Percentiles rank a stretch among this genome's conserved stretches.
These are phyloP conservation scores for Chrysemys picta DNA, from an alignment of 2,113 vertebrate species.

Conservation along the genomic window DNA sequence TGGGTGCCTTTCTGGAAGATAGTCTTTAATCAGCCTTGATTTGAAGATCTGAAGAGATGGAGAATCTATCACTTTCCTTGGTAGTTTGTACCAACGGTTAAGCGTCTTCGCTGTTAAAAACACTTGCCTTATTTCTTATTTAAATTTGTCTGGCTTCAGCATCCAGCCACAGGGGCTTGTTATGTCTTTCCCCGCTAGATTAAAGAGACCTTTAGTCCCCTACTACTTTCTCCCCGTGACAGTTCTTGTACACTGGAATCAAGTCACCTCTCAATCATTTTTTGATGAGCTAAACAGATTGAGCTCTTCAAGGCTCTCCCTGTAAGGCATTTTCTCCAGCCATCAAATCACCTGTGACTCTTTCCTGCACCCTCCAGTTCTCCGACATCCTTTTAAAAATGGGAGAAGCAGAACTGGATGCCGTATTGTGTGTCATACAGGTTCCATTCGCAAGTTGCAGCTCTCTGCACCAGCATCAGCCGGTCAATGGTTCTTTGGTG, in stretches of 20 bases:
- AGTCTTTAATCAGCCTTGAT: neutral
- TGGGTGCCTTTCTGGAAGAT: too few relatives aligned
- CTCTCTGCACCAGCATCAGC: conserved; percentile 8
- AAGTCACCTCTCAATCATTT: neutral
- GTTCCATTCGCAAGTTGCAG: neutral
- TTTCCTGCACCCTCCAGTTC: neutral
- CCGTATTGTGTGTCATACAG: neutral
- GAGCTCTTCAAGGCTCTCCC: neutral
- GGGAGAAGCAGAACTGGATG: neutral
- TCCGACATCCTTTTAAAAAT: neutral
- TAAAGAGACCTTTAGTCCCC: neutral
- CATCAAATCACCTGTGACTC: neutral
- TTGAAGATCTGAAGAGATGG: neutral
- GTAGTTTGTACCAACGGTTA: neutral
- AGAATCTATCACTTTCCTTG: rapidly evolving
- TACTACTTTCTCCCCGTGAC: neutral
- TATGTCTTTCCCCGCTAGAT: neutral
- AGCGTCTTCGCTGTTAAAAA: neutral
- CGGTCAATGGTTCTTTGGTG: neutral
- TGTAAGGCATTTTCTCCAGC: neutral
- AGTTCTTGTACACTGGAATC: neutral
- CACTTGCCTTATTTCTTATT: neutral
- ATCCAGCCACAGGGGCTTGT: neutral
- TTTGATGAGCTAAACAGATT: neutral
- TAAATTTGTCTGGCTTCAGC: neutral